A percentile compares a stretch with the other conserved stretches of the same genome.
phyloP scores from a whole-genome alignment of 2,797 vertebrate species.

The Anabacerthia variegaticeps region DNA sequence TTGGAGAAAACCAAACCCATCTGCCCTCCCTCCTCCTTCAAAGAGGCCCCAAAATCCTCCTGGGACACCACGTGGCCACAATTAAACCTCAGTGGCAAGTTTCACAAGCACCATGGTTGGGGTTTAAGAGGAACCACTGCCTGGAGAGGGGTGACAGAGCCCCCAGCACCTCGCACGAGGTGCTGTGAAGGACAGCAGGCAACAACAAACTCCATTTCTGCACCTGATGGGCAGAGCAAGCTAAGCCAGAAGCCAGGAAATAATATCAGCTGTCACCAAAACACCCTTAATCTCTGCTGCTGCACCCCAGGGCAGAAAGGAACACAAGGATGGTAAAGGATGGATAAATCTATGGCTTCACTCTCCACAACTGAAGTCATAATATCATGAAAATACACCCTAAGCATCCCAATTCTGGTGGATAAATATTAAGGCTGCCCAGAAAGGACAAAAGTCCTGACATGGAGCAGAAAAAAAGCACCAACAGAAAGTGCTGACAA shows the following conservation, averaged over 20 bases:
- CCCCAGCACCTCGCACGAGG: background rate
- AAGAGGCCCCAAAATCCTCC: background rate
- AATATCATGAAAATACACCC: background rate
- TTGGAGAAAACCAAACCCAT: background rate
- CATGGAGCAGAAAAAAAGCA: background rate
- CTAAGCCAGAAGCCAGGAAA: background rate
- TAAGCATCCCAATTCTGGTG: accelerated
- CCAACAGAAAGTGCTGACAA: background rate
- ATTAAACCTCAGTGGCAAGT: background rate
- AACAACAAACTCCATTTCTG: background rate
- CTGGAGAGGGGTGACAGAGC: background rate
- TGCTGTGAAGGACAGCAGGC: background rate
- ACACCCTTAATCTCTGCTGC: background rate
- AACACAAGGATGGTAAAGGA: background rate
- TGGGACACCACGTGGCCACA: background rate
- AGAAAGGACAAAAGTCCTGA: background rate
- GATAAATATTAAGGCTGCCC: background rate
- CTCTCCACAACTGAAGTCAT: background rate
- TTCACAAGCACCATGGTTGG: background rate
- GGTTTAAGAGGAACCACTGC: background rate
- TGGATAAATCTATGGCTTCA: accelerated
- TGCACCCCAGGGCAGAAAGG: background rate
- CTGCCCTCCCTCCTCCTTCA: background rate
- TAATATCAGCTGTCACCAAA: background rate
- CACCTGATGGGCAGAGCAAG: background rate